Conservation (phyloP, 53 echinoderm and acorn worm genomes). For the Paelopatides confundens region DNA sequence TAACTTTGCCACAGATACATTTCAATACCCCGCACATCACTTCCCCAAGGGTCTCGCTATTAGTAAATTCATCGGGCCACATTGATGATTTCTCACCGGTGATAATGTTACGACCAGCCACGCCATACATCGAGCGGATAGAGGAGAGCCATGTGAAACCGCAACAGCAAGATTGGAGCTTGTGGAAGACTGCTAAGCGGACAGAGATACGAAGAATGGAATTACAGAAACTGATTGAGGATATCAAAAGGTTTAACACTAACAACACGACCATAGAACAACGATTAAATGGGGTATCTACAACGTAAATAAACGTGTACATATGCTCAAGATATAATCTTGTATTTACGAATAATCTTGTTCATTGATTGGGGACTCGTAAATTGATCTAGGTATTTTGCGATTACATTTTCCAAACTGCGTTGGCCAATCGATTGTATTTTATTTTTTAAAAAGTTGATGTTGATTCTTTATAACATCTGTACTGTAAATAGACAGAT, state of each 20-base stretch:
- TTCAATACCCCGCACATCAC: background rate
- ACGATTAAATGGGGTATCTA: slow-evolving; percentile 20
- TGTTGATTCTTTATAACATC: no score
- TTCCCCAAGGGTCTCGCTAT: slow-evolving; percentile 6
- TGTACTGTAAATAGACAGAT: no score
- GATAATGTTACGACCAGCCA: slow-evolving; percentile 39
- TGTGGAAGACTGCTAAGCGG: slow-evolving; percentile 30
- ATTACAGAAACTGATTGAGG: slow-evolving; percentile 34
- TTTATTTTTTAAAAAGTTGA: no score
- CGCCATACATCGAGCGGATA: slow-evolving; percentile 25
- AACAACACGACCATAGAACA: slow-evolving; percentile 31
- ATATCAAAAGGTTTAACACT: slow-evolving; percentile 41
- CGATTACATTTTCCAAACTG: no score
- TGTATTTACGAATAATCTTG: no score
- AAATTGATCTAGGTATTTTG: no score
- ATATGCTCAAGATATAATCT: no score
- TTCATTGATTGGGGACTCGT: no score
- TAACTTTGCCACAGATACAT: slow-evolving; percentile 14
- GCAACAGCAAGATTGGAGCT: slow-evolving; percentile 30
- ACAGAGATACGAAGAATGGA: slow-evolving; percentile 45
- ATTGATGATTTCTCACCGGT: background rate
- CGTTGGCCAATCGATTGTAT: no score
- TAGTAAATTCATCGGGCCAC: background rate
- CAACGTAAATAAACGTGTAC: background rate
- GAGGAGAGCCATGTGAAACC: background rate